These are phyloP conservation scores for Drosophila ercepeae DNA, from an alignment of 1,140 invertebrate species.

Conservation along the genomic window DNA sequence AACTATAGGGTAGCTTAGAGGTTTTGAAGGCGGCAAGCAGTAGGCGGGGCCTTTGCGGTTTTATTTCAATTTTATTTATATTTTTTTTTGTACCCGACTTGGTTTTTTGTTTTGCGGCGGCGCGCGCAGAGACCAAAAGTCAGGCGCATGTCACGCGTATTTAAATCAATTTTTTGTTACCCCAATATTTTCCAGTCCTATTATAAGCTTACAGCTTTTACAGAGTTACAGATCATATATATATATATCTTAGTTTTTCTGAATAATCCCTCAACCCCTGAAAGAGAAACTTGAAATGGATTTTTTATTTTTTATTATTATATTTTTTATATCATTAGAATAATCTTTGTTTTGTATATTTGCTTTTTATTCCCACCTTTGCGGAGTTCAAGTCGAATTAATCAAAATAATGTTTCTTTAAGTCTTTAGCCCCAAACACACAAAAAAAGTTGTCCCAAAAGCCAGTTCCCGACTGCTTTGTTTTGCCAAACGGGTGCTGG, in stretches of 20 bases:
- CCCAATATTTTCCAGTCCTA: not conserved
- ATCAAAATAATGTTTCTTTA: constrained; percentile 59
- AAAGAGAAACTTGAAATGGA: too few species aligned
- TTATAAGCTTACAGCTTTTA: constrained; percentile 3
- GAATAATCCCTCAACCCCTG: too few species aligned
- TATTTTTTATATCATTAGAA: not conserved
- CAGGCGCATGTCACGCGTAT: constrained; percentile 79
- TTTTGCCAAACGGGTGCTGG: constrained; percentile 34
- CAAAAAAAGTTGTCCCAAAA: constrained; percentile 35
- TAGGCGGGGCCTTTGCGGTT: constrained; percentile 19
- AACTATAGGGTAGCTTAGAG: not conserved
- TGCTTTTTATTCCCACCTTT: constrained; percentile 16
- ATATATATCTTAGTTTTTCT: too few species aligned
- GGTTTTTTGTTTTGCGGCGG: constrained; percentile 21
- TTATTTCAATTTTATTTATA: constrained; percentile 37
- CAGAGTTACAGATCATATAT: too few species aligned
- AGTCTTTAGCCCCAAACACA: constrained; percentile 36
- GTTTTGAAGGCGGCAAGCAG: not conserved
- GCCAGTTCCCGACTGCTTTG: constrained; percentile 34
- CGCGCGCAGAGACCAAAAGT: constrained; percentile 69
- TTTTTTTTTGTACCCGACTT: constrained; percentile 14
- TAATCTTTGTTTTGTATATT: constrained; percentile 6
- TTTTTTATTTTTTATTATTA: too few species aligned
- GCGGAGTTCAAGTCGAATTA: constrained; percentile 69
- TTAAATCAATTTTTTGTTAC: constrained; percentile 55